Evolutionary conservation across 2,797 vertebrate genomes (phyloP), one percentile per base, ranked within the genome.

Genomic region (Cuculus canorus): DNA sequence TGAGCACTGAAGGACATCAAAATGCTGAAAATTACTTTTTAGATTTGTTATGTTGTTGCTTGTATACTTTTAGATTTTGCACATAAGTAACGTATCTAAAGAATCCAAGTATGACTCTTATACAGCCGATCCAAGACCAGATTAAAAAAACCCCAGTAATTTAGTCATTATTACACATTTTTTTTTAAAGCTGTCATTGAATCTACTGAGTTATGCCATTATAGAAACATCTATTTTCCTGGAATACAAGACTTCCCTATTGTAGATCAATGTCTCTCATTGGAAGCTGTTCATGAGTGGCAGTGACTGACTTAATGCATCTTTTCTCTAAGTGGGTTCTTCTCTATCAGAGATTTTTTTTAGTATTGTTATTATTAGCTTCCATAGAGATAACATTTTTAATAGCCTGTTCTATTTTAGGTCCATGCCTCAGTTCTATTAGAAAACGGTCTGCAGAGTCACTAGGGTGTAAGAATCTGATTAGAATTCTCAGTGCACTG

Each of bases 401-500:
- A 96, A 91, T 86, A 76, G 72, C 60, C 73, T 82, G 17, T 93
- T 96, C 76, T 89, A 79, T 93, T 96, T 93, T 91, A 78, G 70
- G 21, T 92, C 41, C 33, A 13, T 69, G 84, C 61, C 82, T 91
- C 89, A 59, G 28, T 86, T 89, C 80, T 76, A 28, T 90, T 82
- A 88, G 87, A 66, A 92, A 94, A 91, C 23, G 47, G 69, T 89
- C 84, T 95, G 48, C 88, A 93, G 82, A 86, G 45, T 25, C 93
- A 91, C 69, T 47, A 91, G 85, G 70, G 95, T 93, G 83, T 95
- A 95, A 66, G 65, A 86, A 92, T 76, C 69, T 93, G 93, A 95
- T 96, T 96, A 95, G 87, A 91, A 93, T 90, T 41, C 50, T 69
- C 52, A 25, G 65, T 82, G 65, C 52, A 30, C 37, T 72, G 73